Conservation (phyloP, 2,113 vertebrate genomes). For the Parus major region DNA sequence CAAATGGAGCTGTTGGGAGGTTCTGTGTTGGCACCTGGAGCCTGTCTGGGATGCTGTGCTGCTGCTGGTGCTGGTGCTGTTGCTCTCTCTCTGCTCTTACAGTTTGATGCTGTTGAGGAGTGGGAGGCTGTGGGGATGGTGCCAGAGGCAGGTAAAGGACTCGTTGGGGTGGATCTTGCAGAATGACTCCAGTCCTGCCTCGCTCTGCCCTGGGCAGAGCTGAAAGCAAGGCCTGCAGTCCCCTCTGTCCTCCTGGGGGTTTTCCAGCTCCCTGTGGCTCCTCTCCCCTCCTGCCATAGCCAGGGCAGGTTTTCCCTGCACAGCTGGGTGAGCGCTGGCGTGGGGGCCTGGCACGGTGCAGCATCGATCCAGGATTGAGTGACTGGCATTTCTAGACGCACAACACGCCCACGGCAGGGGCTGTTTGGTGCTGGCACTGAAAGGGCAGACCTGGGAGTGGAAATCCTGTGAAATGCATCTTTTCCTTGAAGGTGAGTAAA, state of each 20-base stretch:
- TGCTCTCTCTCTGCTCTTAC: background rate
- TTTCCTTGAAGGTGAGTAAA: conserved; percentile 20
- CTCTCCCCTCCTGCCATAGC: rapidly evolving
- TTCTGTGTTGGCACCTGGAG: background rate
- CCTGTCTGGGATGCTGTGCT: rapidly evolving
- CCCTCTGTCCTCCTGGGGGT: too few relatives aligned
- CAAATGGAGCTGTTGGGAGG: rapidly evolving
- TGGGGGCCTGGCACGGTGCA: background rate
- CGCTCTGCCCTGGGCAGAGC: background rate
- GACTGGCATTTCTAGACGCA: rapidly evolving
- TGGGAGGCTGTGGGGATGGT: rapidly evolving
- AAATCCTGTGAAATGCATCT: background rate
- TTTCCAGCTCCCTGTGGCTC: background rate
- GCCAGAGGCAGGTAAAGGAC: background rate
- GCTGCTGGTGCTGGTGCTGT: background rate
- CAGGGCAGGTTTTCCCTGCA: rapidly evolving
- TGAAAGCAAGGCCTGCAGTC: background rate
- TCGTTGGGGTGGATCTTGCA: rapidly evolving
- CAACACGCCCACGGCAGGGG: rapidly evolving
- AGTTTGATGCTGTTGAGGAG: background rate
- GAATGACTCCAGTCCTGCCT: rapidly evolving
- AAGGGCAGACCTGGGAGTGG: background rate
- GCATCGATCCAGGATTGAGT: rapidly evolving
- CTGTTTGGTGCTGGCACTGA: background rate
- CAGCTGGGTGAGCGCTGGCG: rapidly evolving